Percentiles rank a stretch among this genome's conserved stretches.
Evolutionary conservation across 2,797 vertebrate species (phyloP).

Genomic region (Epinephelus awoara): DNA sequence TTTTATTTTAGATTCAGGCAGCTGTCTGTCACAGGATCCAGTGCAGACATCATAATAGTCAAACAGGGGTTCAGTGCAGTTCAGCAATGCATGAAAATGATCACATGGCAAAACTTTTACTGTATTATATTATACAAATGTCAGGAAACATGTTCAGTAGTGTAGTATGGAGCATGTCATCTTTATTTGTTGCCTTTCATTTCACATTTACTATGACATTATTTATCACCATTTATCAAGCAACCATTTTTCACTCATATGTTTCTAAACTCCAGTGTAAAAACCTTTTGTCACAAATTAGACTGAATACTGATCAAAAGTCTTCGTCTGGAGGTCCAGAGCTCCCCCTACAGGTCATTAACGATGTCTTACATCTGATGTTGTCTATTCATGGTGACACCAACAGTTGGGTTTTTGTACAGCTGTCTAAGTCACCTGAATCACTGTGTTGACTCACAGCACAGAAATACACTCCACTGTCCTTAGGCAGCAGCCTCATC

Average conservation of each 20-base stretch:
- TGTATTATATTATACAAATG: too few species aligned
- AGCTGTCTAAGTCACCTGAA: slow-evolving; percentile 21
- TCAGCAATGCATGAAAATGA: too few species aligned
- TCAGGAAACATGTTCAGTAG: too few species aligned
- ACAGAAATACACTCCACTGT: slow-evolving; percentile 70
- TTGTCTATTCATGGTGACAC: background rate
- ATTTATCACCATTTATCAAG: too few species aligned
- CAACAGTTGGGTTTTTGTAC: slow-evolving; percentile 1
- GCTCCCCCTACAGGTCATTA: slow-evolving; percentile 1
- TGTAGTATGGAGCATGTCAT: too few species aligned
- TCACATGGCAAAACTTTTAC: background rate
- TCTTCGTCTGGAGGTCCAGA: background rate
- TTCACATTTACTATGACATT: too few species aligned
- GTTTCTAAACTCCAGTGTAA: too few species aligned
- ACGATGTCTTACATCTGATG: background rate
- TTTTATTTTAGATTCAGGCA: background rate
- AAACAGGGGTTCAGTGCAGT: background rate
- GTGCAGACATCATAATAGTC: background rate
- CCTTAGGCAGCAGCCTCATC: slow-evolving; percentile 36
- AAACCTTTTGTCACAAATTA: too few species aligned
- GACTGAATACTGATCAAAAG: too few species aligned
- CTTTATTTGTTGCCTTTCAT: too few species aligned
- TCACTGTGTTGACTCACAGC: slow-evolving; percentile 71
- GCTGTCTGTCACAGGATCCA: background rate
- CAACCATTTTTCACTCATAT: too few species aligned